Conservation (phyloP, 2,888 invertebrate species). For the Dicyrtomina minuta region DNA sequence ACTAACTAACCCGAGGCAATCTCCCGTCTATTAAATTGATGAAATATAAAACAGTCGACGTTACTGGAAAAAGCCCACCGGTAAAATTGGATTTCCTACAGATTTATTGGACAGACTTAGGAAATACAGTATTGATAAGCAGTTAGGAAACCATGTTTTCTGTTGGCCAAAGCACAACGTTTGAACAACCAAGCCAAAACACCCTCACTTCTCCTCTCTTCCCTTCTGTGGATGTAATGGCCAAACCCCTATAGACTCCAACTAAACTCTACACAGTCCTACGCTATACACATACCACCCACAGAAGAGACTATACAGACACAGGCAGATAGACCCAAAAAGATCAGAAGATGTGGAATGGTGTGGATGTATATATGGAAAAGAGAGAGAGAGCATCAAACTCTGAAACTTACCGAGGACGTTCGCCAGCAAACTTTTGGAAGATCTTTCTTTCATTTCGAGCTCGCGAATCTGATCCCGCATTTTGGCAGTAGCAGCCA, state of each 20-base stretch:
- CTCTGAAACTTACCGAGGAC: conserved; percentile 63
- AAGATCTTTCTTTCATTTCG: conserved; percentile 86
- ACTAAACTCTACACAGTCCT: background rate
- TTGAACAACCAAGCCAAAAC: background rate
- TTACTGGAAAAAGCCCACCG: conserved; percentile 7
- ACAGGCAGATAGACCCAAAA: background rate
- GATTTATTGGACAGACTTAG: conserved; percentile 47
- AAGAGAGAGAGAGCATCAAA: background rate
- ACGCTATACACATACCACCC: background rate
- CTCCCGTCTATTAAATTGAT: conserved; percentile 19
- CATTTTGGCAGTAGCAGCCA: conserved; percentile 54
- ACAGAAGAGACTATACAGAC: background rate
- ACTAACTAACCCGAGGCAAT: background rate
- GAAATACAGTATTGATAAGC: conserved; percentile 40
- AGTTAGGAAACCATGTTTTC: conserved; percentile 21
- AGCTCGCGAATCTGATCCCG: conserved; percentile 74
- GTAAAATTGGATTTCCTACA: conserved; percentile 48
- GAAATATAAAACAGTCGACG: conserved; percentile 19
- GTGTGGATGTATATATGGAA: too few relatives aligned
- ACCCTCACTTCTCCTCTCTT: background rate
- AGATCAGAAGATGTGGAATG: conserved; percentile 1
- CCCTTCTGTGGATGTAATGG: background rate
- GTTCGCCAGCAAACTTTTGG: conserved; percentile 92
- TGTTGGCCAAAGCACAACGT: conserved; percentile 22
- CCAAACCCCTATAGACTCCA: background rate